Evolutionary conservation across 2,113 vertebrate genomes (phyloP).

Genomic region (Sinocyclocheilus anshuiensis): DNA sequence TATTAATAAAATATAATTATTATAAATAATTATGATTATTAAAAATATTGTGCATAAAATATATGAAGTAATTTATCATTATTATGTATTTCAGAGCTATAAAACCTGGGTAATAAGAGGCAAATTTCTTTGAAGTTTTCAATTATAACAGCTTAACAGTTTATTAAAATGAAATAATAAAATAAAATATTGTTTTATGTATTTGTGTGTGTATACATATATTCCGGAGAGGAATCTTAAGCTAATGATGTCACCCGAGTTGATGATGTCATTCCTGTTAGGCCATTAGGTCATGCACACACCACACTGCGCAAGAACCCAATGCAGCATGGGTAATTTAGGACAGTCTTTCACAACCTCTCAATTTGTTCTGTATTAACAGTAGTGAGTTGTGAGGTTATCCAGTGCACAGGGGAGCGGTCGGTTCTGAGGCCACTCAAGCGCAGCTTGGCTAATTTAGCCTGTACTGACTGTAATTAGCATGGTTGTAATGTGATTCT

Average conservation of each 20-base stretch:
- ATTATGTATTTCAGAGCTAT: not conserved
- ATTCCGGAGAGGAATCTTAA: not conserved
- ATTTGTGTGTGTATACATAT: too few relatives aligned
- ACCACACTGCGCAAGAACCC: not conserved
- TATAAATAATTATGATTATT: too few relatives aligned
- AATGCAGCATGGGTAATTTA: slow-evolving; percentile 26
- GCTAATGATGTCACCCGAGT: not conserved
- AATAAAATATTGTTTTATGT: not conserved
- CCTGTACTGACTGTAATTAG: slow-evolving; percentile 56
- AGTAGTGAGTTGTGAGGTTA: slow-evolving; percentile 11
- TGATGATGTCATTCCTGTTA: slow-evolving; percentile 17
- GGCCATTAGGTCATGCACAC: not conserved
- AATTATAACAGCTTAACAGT: not conserved
- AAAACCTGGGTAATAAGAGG: not conserved
- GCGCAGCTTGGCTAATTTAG: slow-evolving; percentile 47
- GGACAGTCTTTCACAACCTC: slow-evolving; percentile 25
- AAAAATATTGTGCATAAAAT: too few relatives aligned
- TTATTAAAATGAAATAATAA: not conserved
- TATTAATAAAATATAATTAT: too few relatives aligned
- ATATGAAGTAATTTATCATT: not conserved
- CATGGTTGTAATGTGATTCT: slow-evolving; percentile 55
- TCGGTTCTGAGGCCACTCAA: slow-evolving; percentile 46
- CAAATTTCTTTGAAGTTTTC: not conserved
- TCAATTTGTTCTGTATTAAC: slow-evolving; percentile 39
- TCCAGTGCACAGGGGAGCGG: slow-evolving; percentile 18